Base-by-base conservation (phyloP, 2,888 invertebrate species). In the Penaeus monodon region DNA sequence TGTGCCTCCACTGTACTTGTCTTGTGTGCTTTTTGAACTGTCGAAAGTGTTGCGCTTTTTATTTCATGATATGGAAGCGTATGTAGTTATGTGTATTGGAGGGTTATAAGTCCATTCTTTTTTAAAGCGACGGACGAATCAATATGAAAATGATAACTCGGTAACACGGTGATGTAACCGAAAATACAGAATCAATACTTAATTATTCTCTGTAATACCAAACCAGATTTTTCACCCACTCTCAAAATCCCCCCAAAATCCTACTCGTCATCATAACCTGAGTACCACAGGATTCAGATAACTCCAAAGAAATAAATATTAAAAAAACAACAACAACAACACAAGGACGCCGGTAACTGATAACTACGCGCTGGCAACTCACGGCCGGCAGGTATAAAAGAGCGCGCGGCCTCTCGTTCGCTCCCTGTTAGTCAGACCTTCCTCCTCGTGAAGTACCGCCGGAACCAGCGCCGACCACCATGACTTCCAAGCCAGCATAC, bases 401-500 rank as follows among this genome's bases (percentile, higher is more conserved):
- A 14, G 27, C 70, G 29, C 70, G 70, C 7, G 22, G 2, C 70
- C 70, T 17, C 2, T 22, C 14, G n/a, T 22, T 29, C 29, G n/a
- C 14, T 70, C 70, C 29, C 29, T 27, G 27, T 70, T 70, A 70
- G 29, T 70, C 29, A 33, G 27, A 33, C 29, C 27, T 29, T 70
- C 14, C 14, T 14, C 27, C 14, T 14, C 14, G 29, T 12, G 70
- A 33, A 70, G 22, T 70, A 57, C 20, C 14, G 57, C 57, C 57
- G 70, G 29, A 33, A n/a, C 70, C n/a, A 27, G 24, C 29, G n/a
- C 29, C 83, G 10, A 6, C 33, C 49, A 84, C 57, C 38, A 84
- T 84, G 84, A 76, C 63, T 64, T 76, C 84, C 63, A 84, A 84
- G 49, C 84, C 84, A 8, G 27, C 76, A 12, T 84, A 77, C 29